phyloP scores from a whole-genome alignment of 2,888 invertebrate genomes.

The Lordiphosa fenestrarum region DNA sequence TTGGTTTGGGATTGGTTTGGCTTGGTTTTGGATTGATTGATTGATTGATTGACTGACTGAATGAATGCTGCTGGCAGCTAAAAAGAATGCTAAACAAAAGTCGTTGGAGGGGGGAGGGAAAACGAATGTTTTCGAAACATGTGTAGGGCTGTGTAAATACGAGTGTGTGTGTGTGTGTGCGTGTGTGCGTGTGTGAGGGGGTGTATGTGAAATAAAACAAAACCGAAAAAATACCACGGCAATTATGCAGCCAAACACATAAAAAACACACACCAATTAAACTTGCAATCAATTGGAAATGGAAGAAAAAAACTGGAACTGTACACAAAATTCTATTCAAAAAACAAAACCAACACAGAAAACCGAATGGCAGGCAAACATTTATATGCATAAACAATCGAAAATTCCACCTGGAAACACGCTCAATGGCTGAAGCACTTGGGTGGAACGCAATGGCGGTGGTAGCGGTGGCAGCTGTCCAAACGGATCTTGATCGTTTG shows the following conservation, averaged over 20 bases:
- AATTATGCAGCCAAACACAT: slow-evolving; percentile 43
- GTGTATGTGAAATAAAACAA: slow-evolving; percentile 6
- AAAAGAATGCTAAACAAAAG: slow-evolving; percentile 60
- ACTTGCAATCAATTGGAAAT: slow-evolving; percentile 46
- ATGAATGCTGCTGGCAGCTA: slow-evolving; percentile 53
- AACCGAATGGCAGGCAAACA: slow-evolving; percentile 37
- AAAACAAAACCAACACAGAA: slow-evolving; percentile 16
- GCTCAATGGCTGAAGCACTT: slow-evolving; percentile 81
- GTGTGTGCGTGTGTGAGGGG: slow-evolving; percentile 16
- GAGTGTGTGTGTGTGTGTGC: slow-evolving; percentile 18
- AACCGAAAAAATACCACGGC: slow-evolving; percentile 19
- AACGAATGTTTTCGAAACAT: slow-evolving; percentile 20
- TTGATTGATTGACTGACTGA: slow-evolving; percentile 54
- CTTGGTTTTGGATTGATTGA: slow-evolving; percentile 25
- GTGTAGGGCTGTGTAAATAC: slow-evolving; percentile 17
- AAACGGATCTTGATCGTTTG: slow-evolving; percentile 81
- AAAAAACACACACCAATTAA: slow-evolving; percentile 68
- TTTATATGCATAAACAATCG: slow-evolving; percentile 6
- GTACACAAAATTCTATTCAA: not conserved
- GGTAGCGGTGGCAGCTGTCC: slow-evolving; percentile 81
- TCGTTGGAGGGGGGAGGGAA: slow-evolving; percentile 11
- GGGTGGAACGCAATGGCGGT: slow-evolving; percentile 81
- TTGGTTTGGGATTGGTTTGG: slow-evolving; percentile 32
- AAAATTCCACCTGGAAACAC: slow-evolving; percentile 80
- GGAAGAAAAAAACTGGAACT: slow-evolving; percentile 6